Percentiles rank a stretch among this genome's conserved stretches.
These are phyloP conservation scores for Chorisops tibialis DNA, from an alignment of 2,888 invertebrate species.

Conservation along the genomic window DNA sequence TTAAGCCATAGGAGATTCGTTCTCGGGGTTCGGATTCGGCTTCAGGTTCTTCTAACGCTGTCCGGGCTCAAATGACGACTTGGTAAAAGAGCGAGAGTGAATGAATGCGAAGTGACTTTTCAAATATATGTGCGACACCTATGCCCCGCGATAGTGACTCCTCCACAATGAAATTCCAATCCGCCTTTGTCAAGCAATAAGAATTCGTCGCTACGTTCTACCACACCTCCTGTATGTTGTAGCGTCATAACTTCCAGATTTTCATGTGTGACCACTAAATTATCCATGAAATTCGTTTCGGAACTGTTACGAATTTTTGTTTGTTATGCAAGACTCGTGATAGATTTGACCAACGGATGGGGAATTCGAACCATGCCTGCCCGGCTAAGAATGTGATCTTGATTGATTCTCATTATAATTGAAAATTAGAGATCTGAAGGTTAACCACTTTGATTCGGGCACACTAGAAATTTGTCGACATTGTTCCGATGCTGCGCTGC, in stretches of 20 bases:
- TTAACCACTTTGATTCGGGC: neutral
- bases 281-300: slow-evolving; percentile 27
- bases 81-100: too few relatives aligned
- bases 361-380: neutral
- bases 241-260: neutral
- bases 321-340: slow-evolving; percentile 23
- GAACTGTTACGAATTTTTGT: slow-evolving; percentile 21
- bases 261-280: slow-evolving; percentile 21
- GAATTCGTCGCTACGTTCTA: neutral
- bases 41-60: too few relatives aligned
- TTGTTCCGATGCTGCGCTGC: slow-evolving; percentile 6
- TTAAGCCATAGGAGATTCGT: too few relatives aligned
- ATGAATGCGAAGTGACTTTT: too few relatives aligned
- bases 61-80: too few relatives aligned
- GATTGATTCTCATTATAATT: slow-evolving; percentile 20
- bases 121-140: too few relatives aligned
- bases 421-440: neutral
- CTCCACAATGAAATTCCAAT: slow-evolving; percentile 16
- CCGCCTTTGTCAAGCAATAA: neutral
- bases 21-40: too few relatives aligned
- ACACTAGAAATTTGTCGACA: slow-evolving; percentile 13
- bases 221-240: slow-evolving; percentile 12
- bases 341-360: neutral
- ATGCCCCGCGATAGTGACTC: neutral
- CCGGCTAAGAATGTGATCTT: slow-evolving; percentile 16